Conservation (phyloP, 1,140 invertebrate species). For the Drosophila oshimai region DNA sequence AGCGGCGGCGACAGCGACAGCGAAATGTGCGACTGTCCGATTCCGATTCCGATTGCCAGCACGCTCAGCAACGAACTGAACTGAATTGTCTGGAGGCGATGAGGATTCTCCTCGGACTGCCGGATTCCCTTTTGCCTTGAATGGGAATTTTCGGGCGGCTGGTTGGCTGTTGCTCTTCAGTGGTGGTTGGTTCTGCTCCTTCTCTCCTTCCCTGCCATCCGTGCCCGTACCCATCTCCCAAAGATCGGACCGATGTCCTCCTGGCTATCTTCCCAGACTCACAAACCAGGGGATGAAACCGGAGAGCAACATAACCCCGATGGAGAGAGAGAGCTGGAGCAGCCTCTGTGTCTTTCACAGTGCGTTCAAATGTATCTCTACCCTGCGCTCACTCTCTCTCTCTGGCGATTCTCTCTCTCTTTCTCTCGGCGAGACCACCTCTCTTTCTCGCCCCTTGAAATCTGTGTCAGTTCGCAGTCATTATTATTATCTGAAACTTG, state of each 20-base stretch:
- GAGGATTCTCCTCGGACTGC: conserved; percentile 15
- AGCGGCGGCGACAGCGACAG: not conserved
- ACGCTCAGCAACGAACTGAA: conserved; percentile 56
- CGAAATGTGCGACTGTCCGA: conserved; percentile 5
- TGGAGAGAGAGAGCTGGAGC: not conserved
- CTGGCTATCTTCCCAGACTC: conserved; percentile 51
- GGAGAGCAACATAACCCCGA: conserved; percentile 12
- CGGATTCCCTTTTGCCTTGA: not conserved
- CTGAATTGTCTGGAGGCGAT: conserved; percentile 62
- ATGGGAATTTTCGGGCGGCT: conserved; percentile 37
- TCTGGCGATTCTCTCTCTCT: not conserved
- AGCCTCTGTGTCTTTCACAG: not conserved
- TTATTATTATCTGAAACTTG: conserved; percentile 53
- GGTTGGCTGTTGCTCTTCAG: conserved; percentile 42
- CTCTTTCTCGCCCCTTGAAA: conserved; percentile 33
- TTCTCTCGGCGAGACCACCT: not conserved
- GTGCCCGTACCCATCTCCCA: not conserved
- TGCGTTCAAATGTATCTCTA: not conserved
- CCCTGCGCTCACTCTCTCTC: not conserved
- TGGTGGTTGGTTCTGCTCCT: conserved; percentile 31
- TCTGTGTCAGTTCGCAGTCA: conserved; percentile 70
- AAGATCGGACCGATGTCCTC: conserved; percentile 48
- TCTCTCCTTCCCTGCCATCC: conserved; percentile 10
- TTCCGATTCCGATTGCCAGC: conserved; percentile 59
- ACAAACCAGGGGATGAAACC: conserved; percentile 67